Base-by-base conservation (phyloP, 1,140 invertebrate genomes). In the Diploscapter pachys region DNA sequence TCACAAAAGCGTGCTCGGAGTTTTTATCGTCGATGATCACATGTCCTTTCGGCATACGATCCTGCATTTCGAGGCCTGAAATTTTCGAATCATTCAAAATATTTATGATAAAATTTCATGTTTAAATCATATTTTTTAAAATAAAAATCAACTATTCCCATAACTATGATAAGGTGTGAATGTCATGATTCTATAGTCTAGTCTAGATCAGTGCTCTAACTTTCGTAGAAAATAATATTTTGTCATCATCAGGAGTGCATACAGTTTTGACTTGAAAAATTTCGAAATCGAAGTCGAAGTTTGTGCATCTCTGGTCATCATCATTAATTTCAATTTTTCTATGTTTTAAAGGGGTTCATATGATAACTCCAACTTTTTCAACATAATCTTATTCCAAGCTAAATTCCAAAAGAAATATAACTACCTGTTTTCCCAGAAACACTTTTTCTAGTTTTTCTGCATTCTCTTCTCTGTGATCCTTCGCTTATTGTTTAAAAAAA, bases 1-100 rank as follows among this genome's bases (percentile, higher is more conserved):
- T 77, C 4, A 80, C 79, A 53, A 80, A 80, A 5, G 79, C 79
- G 62, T 80, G 79, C 59, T 80, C 78, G 65, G 78, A 80, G 4
- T 73, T 66, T 53, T 80, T 52, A 13, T 80, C 73, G 52, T 80
- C 79, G 2, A 80, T 77, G 5, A 73, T 71, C 4, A 80, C 79
- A 8, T 77, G 75, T 8, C 13, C 62, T 1, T 63, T 63, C 2
- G 68, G 68, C 4, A 77, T 53, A 9, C 74, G 66, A 5, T 74
- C 63, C 8, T 13, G 49, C 73, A 77, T 76, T 8, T 74, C 64
- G 8, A 63, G 13, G 6, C 73, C 75, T 76, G 61, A 5, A 76
- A 71, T 3, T 66, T 51, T 54, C 5, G 50, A 55, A 31, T 31
- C 31, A 31, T 31, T 31, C 0, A 11, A 11, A 31, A 31, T 31